A percentile compares a stretch with the other conserved stretches of the same genome.
Conservation (phyloP, 2,797 vertebrate genomes). For the Otolemur crassicaudatus region DNA sequence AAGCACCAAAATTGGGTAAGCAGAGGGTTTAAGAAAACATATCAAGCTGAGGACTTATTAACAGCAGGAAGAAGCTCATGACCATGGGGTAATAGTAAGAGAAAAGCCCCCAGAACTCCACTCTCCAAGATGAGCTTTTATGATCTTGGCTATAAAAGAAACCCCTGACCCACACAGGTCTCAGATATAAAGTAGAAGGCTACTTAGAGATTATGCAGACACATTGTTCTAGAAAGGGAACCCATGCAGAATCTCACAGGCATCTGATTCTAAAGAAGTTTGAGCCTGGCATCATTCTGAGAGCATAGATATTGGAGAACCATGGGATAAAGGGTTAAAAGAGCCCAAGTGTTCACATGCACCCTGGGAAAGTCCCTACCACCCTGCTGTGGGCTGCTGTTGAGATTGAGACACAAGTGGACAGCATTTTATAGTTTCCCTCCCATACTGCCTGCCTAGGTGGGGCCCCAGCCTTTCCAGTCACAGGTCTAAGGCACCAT, state of each 20-base stretch:
- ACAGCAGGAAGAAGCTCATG: not conserved
- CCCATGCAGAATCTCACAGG: not conserved
- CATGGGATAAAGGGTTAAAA: not conserved
- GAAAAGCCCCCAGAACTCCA: not conserved
- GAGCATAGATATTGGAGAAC: not conserved
- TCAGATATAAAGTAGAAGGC: not conserved
- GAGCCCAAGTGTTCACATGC: not conserved
- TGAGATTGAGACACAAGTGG: not conserved
- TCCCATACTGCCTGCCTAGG: not conserved
- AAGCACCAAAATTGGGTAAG: not conserved
- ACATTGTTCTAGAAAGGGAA: not conserved
- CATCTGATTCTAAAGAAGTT: not conserved
- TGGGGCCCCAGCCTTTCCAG: not conserved
- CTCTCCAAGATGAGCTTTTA: not conserved
- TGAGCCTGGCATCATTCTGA: not conserved
- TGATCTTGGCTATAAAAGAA: not conserved
- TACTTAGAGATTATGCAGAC: not conserved
- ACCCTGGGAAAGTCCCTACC: not conserved
- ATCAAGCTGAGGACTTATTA: not conserved
- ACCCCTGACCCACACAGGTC: not conserved
- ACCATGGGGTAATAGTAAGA: not conserved
- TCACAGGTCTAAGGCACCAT: not conserved
- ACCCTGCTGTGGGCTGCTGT: not conserved
- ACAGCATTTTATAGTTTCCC: not conserved
- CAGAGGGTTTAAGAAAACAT: not conserved